Evolutionary conservation across 2,888 invertebrate species (phyloP).

Genomic region (Campoplex nolae): DNA sequence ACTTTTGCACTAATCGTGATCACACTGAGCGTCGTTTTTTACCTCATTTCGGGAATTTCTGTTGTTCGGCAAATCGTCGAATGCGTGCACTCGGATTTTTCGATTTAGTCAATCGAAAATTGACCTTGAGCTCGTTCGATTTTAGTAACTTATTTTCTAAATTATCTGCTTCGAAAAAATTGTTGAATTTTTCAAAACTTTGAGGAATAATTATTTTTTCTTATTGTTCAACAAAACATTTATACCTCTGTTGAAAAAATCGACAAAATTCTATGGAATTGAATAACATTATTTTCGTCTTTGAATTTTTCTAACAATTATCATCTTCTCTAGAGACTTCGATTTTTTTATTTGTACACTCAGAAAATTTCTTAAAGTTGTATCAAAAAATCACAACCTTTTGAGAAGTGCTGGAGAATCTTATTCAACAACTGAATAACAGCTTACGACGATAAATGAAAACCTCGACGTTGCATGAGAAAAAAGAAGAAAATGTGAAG

Average conservation of each 20-base stretch:
- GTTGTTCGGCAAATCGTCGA: slow-evolving; percentile 22
- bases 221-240: background rate
- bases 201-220: background rate
- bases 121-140: slow-evolving; percentile 11
- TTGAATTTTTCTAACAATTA: background rate
- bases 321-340: background rate
- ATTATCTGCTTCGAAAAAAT: background rate
- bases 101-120: background rate
- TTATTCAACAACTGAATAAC: background rate
- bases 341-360: background rate
- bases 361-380: background rate
- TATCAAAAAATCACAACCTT: slow-evolving; percentile 15
- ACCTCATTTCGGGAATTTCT: slow-evolving; percentile 19
- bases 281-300: background rate
- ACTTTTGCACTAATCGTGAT: background rate
- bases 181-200: background rate
- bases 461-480: background rate
- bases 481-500: background rate
- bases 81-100: background rate
- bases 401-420: background rate
- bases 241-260: background rate
- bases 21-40: background rate
- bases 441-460: background rate
- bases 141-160: background rate
- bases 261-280: background rate